Evolutionary conservation across 2,888 invertebrate species (phyloP).

Genomic region (Nomada hirtipes): DNA sequence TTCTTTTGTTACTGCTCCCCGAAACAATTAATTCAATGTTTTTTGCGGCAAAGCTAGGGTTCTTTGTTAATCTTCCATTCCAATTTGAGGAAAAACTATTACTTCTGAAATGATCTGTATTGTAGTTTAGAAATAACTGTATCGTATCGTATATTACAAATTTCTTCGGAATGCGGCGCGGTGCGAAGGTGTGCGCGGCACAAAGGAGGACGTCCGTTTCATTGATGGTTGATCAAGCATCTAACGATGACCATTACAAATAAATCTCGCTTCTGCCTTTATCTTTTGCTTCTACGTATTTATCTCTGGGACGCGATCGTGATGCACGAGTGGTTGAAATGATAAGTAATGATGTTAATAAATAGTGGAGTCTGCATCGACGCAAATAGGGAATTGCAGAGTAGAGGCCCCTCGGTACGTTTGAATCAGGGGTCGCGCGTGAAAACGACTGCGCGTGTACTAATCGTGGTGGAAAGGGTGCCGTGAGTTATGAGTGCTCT

Average conservation of each 20-base stretch:
- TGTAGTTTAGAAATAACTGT: too few species aligned
- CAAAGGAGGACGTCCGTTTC: neutral
- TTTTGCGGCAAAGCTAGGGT: neutral
- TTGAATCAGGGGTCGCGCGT: slow-evolving; percentile 65
- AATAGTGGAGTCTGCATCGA: slow-evolving; percentile 70
- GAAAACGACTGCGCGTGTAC: slow-evolving; percentile 53
- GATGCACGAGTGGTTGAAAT: slow-evolving; percentile 69
- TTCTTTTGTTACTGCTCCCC: neutral
- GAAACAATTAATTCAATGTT: slow-evolving; percentile 1
- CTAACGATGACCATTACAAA: slow-evolving; percentile 23
- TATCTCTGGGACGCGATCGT: slow-evolving; percentile 68
- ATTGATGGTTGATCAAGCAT: neutral
- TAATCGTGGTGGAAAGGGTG: slow-evolving; percentile 72
- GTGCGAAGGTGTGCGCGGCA: neutral
- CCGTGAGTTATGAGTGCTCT: slow-evolving; percentile 84
- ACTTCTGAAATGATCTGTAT: neutral
- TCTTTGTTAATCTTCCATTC: slow-evolving; percentile 10
- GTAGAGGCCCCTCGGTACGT: slow-evolving; percentile 48
- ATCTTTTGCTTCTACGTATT: slow-evolving; percentile 41
- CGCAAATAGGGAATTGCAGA: slow-evolving; percentile 61
- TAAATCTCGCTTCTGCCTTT: slow-evolving; percentile 36
- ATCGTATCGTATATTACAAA: neutral
- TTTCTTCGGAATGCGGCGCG: neutral
- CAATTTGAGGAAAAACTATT: too few species aligned
- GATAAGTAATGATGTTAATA: slow-evolving; percentile 77